Percentiles rank a stretch among this genome's conserved stretches.
phyloP scores from a whole-genome alignment of 2,888 invertebrate genomes.

The Sarcophaga carnaria region DNA sequence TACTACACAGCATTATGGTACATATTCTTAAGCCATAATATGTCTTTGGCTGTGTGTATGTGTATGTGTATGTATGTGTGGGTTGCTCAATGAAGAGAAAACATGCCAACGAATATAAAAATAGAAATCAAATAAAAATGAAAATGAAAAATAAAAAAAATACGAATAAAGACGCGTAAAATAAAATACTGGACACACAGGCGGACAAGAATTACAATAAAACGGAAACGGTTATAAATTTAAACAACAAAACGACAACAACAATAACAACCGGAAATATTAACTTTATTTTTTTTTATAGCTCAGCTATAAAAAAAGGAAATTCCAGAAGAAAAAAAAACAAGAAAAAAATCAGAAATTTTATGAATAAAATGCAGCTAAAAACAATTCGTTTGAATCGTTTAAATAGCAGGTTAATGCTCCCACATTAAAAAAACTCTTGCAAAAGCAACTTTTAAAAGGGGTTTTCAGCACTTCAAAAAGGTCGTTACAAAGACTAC shows the following conservation, averaged over 20 bases:
- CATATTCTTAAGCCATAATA: too few species aligned
- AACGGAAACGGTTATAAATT: slow-evolving; percentile 14
- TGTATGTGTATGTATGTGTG: not conserved
- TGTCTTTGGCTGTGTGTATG: not conserved
- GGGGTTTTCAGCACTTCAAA: too few species aligned
- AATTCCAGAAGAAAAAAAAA: not conserved
- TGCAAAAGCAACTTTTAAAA: too few species aligned
- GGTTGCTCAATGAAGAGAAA: slow-evolving; percentile 51
- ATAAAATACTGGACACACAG: not conserved
- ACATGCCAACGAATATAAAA: slow-evolving; percentile 52
- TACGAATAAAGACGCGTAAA: not conserved
- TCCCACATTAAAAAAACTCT: too few species aligned
- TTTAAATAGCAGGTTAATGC: too few species aligned
- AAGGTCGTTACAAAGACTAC: too few species aligned
- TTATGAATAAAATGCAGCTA: too few species aligned
- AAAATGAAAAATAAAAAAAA: not conserved
- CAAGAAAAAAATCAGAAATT: too few species aligned
- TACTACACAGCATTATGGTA: not conserved
- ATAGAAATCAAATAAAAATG: slow-evolving; percentile 40
- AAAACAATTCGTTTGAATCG: too few species aligned
- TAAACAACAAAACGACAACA: not conserved
- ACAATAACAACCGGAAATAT: not conserved
- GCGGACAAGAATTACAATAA: slow-evolving; percentile 6
- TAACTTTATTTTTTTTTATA: not conserved
- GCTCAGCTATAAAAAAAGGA: not conserved